Conservation (phyloP, 2,797 vertebrate species). For the Typhlichthys eigenmanni region DNA sequence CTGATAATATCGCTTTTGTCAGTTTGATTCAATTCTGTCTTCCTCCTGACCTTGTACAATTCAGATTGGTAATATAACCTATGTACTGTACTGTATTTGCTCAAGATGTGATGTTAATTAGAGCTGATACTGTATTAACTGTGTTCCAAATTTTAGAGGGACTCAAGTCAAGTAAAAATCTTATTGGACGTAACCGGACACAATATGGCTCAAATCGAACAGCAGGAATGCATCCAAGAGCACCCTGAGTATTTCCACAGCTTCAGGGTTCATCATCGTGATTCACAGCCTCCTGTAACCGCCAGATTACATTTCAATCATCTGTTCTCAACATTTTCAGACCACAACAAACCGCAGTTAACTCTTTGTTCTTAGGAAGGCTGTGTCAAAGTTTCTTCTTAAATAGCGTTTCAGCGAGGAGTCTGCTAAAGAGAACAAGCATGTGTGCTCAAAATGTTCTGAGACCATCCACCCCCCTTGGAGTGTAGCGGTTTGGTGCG, state of each 20-base stretch:
- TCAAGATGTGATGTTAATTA: conserved; percentile 10
- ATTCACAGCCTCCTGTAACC: conserved; percentile 13
- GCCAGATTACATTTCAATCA: not conserved
- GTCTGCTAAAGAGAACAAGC: no score
- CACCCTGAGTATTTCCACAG: conserved; percentile 14
- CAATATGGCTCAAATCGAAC: conserved; percentile 22
- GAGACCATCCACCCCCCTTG: not conserved
- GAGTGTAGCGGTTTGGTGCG: conserved; percentile 32
- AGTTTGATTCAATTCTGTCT: no score
- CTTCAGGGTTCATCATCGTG: conserved; percentile 17
- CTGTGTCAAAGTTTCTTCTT: no score
- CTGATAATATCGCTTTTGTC: no score
- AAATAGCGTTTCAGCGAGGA: no score
- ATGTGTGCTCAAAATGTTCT: no score
- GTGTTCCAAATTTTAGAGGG: not conserved
- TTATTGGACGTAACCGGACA: conserved; percentile 11
- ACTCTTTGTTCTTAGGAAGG: no score
- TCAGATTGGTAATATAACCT: no score
- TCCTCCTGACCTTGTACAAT: no score
- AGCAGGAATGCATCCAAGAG: conserved; percentile 14
- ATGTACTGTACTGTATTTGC: no score
- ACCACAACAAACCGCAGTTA: no score
- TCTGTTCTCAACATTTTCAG: no score
- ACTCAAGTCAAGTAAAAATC: conserved; percentile 14
- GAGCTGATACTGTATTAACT: conserved; percentile 9